Evolutionary conservation across 2,113 vertebrate genomes (phyloP), one percentile per base, ranked within the genome.

Genomic region (Sigmodon hispidus): DNA sequence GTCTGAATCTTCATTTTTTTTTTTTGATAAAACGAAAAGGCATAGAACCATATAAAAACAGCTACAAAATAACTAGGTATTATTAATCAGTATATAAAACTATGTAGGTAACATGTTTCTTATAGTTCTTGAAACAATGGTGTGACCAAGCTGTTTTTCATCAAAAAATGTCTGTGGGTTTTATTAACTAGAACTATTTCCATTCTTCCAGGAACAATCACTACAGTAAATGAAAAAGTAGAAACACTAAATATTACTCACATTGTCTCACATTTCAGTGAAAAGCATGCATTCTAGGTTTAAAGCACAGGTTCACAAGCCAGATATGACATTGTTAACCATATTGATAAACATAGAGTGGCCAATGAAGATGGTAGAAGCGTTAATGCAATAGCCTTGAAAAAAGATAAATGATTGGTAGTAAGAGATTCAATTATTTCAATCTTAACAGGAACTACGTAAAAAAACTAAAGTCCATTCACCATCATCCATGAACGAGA

Each of bases 1-100:
- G 16, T 73, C 69, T 95, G 63, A 40, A 80, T 84, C 36, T 87
- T 77, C 1, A n/a, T 72, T 95, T 94, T 40, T 72, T 95, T 94
- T 40, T 93, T 88, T 96, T 43, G 45, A 57, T 88, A n/a, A 88
- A 96, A n/a, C n/a, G 92, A 86, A 92, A 90, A 83, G 5, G 8
- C 93, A 76, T 16, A 17, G 16, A 34, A 13, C 13, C 8, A 85
- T 57, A 12, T 45, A 90, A 93, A 31, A 70, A 43, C 85, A 80
- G 40, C 63, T 88, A 76, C 80, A 55, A 96, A 63, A 84, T 76
- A 34, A 85, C 48, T 6, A 87, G 90, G 22, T 52, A 26, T 95
- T 88, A 65, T 85, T 94, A 86, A 90, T n/a, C 89, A 90, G 85
- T 94, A 86, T 61, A 7, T 84, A 24, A 89, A 92, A 90, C 0